A percentile compares a stretch with the other conserved stretches of the same genome.
Evolutionary conservation across 2,113 vertebrate species (phyloP).

Genomic region (Hipposideros armiger): DNA sequence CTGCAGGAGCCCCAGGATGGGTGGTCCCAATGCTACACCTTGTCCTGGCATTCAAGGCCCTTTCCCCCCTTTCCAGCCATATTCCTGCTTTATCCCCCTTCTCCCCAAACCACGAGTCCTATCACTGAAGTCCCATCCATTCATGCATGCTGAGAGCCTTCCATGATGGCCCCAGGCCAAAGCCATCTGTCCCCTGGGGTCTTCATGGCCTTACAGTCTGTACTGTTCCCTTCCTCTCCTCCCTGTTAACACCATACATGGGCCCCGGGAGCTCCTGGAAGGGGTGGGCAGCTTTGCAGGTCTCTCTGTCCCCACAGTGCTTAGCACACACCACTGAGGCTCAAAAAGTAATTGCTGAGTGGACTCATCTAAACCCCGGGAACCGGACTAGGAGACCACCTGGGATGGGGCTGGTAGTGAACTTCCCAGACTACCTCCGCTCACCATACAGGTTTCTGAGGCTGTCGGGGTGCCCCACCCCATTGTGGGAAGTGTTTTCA

Average conservation of each 20-base stretch:
- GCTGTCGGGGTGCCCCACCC: background rate
- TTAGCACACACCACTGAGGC: background rate
- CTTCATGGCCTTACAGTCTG: background rate
- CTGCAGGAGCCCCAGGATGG: background rate
- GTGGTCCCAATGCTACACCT: background rate
- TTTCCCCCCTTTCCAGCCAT: background rate
- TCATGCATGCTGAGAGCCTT: no score
- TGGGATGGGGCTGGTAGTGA: background rate
- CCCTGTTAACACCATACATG: background rate
- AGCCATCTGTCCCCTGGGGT: background rate
- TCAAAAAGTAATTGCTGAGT: background rate
- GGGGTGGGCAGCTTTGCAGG: no score
- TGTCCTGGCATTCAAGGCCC: background rate
- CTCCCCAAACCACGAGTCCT: background rate
- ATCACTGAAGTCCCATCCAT: background rate
- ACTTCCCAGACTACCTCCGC: background rate
- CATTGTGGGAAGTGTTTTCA: background rate
- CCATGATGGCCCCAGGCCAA: background rate
- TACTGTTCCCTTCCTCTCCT: background rate
- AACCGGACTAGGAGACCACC: background rate
- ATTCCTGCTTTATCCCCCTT: no score
- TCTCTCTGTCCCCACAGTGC: rapidly evolving
- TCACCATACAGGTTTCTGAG: rapidly evolving
- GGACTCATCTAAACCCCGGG: background rate
- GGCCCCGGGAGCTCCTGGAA: background rate